Base-by-base conservation (phyloP, 2,888 invertebrate genomes). In the Rutpela maculata region DNA sequence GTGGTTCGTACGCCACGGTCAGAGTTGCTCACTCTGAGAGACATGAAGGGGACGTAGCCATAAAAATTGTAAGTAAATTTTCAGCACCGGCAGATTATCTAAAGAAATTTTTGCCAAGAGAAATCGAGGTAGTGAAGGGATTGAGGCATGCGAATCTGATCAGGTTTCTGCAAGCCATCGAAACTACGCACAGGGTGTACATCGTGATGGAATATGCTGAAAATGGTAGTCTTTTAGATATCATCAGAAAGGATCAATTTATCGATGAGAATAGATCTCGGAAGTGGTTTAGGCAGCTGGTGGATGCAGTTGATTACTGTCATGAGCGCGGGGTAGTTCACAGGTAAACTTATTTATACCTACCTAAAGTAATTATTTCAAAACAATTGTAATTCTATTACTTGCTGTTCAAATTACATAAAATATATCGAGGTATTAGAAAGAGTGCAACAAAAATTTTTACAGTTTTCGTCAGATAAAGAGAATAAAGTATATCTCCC, bases 201-300 rank as follows among this genome's bases (percentile, higher is more conserved):
- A 94, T 96, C 82, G 94, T 96, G 50, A 96, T 96, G 96, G 95
- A 96, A 88, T 94, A 93, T 85, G 96, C 96, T 1, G 93, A 94
- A 85, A 95, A 95, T 84, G 96, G 96, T 11, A 95, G 95, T 82
- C 90, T 96, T 19, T 89, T 96, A 75, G 96, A 96, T 81, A 92
- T 95, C 73, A 95, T 96, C 79, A 92, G 95, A 55, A 93, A 93
- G 78, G 94, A 95, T 81, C 92, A 93, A 80, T 93, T 92, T 85
- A 93, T 96, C 60, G 94, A 95, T 74, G 96, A 96, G 87, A 26
- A 83, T 0, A 91, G 94, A 81, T 92, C 94, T 2, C 92, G 94
- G 50, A 92, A 92, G 57, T 95, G 95, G 92, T 96, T 95, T 85
- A 90, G 91, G 17, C 95, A 96, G 86, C 90, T 96, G 38, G 91